Base-by-base conservation (phyloP, 1,140 invertebrate genomes). In the Diplogasteroides magnus region DNA sequence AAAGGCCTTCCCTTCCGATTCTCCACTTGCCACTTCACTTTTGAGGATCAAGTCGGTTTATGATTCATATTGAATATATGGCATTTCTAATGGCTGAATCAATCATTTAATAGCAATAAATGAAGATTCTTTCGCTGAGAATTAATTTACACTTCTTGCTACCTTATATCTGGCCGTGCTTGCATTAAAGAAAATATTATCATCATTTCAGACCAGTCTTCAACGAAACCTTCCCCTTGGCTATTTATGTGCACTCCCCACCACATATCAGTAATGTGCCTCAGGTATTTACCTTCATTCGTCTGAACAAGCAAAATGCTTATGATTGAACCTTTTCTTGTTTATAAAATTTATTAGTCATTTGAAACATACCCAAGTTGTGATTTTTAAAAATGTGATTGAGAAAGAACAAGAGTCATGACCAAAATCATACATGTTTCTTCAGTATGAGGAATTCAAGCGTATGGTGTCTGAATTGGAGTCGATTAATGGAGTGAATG, bases 1-100 rank as follows among this genome's bases (percentile, higher is more conserved):
- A 14, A 82, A 81, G 60, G 80, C 80, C 14, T 80, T 80, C 70
- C 78, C 78, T 14, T 81, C 77, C 15, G 79, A 80, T 66, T 80
- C 78, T 3, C 76, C 80, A 11, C 55, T 80, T 15, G 67, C 79
- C 2, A 76, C 71, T 59, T 79, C 79, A 25, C 69, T 80, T 37
- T 67, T 57, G 15, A 67, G 61, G 31, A 67, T 78, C 15, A 48
- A 74, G 72, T 69, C n/a, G 26, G 29, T 19, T 64, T 27, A 29
- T 32, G 37, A 48, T 48, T 48, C 37, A 6, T 19, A 48, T 48
- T 19, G 37, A 48, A 19, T 48, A 6, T 48, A 11, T 6, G 37
- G 37, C 37, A 19, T 48, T 11, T 6, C 6, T 19, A 6, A 48
- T 11, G 6, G 37, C 37, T 48, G n/a, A 48, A 48, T 48, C 31